These are phyloP conservation scores for Esox lucius DNA, from an alignment of 2,797 vertebrate genomes.

Conservation along the genomic window DNA sequence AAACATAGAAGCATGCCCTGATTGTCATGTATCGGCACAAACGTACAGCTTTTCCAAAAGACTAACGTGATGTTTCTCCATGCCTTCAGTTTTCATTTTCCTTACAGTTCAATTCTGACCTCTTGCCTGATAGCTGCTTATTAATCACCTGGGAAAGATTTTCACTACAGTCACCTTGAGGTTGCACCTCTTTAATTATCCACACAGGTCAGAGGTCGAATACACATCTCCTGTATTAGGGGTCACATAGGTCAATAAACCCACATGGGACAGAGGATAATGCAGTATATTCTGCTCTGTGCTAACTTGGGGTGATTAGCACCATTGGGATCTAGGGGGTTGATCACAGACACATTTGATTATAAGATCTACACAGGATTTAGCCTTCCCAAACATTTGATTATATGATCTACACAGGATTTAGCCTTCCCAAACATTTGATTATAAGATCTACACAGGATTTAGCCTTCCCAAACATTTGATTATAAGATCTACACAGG, in stretches of 20 bases:
- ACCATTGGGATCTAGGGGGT: constrained; percentile 32
- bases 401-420: neutral
- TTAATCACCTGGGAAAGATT: constrained; percentile 59
- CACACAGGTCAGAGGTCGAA: constrained; percentile 70
- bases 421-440: neutral
- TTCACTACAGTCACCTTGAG: constrained; percentile 57
- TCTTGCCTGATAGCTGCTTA: constrained; percentile 61
- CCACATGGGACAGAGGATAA: constrained; percentile 41
- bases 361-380: neutral
- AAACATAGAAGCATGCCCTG: neutral
- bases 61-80: neutral
- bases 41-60: neutral
- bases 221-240: constrained; percentile 68
- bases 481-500: neutral
- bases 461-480: neutral
- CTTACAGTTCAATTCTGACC: constrained; percentile 29
- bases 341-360: neutral
- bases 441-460: neutral
- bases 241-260: constrained; percentile 62
- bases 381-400: neutral
- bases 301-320: constrained; percentile 61
- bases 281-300: constrained; percentile 45
- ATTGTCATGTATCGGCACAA: neutral
- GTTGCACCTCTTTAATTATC: constrained; percentile 74
- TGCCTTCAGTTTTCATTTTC: constrained; percentile 7